Evolutionary conservation across 2,888 invertebrate species (phyloP).

Genomic region (Abscondita cerata): DNA sequence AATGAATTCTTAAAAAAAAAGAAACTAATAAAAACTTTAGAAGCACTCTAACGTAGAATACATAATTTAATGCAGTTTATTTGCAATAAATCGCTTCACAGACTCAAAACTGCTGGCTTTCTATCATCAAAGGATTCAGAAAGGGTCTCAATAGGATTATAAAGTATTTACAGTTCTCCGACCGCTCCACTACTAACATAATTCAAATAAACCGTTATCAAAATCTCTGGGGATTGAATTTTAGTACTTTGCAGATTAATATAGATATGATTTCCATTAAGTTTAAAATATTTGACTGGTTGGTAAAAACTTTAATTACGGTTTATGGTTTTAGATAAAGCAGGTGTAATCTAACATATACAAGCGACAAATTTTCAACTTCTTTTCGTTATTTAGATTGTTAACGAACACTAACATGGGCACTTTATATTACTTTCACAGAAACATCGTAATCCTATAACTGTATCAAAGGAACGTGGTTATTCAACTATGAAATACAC

Average conservation of each 20-base stretch:
- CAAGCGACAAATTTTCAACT: too few relatives aligned
- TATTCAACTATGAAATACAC: too few relatives aligned
- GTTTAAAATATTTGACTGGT: slow-evolving; percentile 16
- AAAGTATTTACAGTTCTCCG: slow-evolving; percentile 35
- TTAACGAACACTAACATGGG: too few relatives aligned
- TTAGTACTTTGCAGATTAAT: slow-evolving; percentile 32
- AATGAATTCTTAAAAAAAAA: too few relatives aligned
- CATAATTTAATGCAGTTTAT: slow-evolving; percentile 30
- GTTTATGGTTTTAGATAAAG: too few relatives aligned
- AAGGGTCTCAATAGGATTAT: slow-evolving; percentile 36
- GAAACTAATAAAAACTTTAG: slow-evolving; percentile 1
- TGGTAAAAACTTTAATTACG: not conserved
- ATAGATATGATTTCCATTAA: slow-evolving; percentile 25
- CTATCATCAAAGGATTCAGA: slow-evolving; percentile 35
- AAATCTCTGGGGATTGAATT: slow-evolving; percentile 30
- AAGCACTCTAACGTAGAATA: slow-evolving; percentile 19
- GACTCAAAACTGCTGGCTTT: slow-evolving; percentile 33
- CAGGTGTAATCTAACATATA: too few relatives aligned
- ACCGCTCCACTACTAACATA: slow-evolving; percentile 30
- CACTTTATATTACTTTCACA: too few relatives aligned
- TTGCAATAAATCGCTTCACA: slow-evolving; percentile 31
- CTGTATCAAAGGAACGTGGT: too few relatives aligned
- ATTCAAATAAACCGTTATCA: slow-evolving; percentile 35
- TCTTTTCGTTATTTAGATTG: too few relatives aligned
- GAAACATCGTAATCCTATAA: too few relatives aligned